Conservation (phyloP, 2,888 invertebrate species). For the Epirrhoe tristata region DNA sequence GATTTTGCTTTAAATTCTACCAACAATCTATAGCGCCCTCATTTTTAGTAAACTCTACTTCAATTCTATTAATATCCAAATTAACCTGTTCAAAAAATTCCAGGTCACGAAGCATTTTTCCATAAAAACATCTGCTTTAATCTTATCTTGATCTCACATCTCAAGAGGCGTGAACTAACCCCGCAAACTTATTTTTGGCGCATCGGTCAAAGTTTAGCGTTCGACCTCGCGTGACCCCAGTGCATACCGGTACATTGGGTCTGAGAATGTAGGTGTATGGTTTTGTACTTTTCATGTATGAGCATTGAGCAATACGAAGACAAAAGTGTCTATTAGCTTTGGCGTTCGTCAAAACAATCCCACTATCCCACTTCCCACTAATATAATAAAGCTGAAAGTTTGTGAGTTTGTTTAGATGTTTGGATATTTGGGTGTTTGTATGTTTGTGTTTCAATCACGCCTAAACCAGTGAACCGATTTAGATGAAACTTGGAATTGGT, state of each 20-base stretch:
- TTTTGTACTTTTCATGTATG: constrained; percentile 1
- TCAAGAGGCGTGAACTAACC: constrained; percentile 42
- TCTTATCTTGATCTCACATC: constrained; percentile 38
- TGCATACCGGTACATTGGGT: constrained; percentile 42
- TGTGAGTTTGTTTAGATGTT: no score
- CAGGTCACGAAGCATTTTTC: constrained; percentile 20
- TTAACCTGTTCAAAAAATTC: background rate
- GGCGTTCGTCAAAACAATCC: no score
- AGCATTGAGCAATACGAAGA: no score
- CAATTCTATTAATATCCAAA: background rate
- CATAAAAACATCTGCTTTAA: constrained; percentile 28
- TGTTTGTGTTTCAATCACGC: no score
- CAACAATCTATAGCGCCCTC: no score
- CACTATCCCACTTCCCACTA: no score
- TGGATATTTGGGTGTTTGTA: no score
- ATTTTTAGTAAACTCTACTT: background rate
- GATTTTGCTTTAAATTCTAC: no score
- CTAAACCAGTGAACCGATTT: no score
- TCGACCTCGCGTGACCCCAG: constrained; percentile 77
- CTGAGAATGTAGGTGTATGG: constrained; percentile 27
- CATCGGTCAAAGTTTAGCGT: constrained; percentile 75
- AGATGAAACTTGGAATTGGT: no score
- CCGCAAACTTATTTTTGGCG: constrained; percentile 51
- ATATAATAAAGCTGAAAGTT: no score
- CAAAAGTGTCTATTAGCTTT: no score